Percentiles rank a stretch among this genome's conserved stretches.
These are phyloP conservation scores for Aleiodes alternator DNA, from an alignment of 2,888 invertebrate genomes.

Conservation along the genomic window DNA sequence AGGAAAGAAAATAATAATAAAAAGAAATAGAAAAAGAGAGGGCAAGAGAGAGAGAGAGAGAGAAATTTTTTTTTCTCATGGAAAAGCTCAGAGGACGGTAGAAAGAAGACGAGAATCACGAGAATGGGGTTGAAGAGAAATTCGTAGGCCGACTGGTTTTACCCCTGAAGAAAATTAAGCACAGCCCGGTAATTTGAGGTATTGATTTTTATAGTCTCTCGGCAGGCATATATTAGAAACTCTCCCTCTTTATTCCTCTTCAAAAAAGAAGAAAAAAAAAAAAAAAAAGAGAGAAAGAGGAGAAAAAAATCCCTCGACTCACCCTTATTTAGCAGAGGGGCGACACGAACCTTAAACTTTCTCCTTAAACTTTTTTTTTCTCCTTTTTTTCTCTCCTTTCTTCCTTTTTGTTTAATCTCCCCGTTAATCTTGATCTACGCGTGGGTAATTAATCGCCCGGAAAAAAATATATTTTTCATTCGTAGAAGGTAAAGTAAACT, in stretches of 20 bases:
- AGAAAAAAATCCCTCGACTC: slow-evolving; percentile 71
- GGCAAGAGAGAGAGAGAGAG: slow-evolving; percentile 52
- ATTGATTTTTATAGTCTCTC: slow-evolving; percentile 76
- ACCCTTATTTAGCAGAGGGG: slow-evolving; percentile 50
- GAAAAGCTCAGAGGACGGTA: slow-evolving; percentile 31
- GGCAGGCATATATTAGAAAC: slow-evolving; percentile 73
- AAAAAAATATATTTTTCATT: slow-evolving; percentile 35
- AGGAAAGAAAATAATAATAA: slow-evolving; percentile 48
- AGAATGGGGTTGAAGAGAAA: slow-evolving; percentile 54
- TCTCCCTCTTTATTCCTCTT: slow-evolving; percentile 47
- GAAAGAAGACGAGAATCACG: slow-evolving; percentile 42
- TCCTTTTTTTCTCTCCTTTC: slow-evolving; percentile 55
- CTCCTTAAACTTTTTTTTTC: slow-evolving; percentile 44
- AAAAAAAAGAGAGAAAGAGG: slow-evolving; percentile 64
- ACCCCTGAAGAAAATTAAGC: slow-evolving; percentile 74
- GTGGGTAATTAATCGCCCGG: slow-evolving; percentile 47
- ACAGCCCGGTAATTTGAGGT: slow-evolving; percentile 76
- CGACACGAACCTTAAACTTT: slow-evolving; percentile 50
- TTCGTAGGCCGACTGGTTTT: slow-evolving; percentile 62
- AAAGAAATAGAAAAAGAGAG: slow-evolving; percentile 52
- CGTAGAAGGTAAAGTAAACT: slow-evolving; percentile 11
- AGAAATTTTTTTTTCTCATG: not conserved
- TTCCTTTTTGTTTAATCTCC: slow-evolving; percentile 45
- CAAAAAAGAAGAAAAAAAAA: slow-evolving; percentile 47
- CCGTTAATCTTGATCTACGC: slow-evolving; percentile 54